phyloP scores from a whole-genome alignment of 2,797 vertebrate species.

The Scolopax rusticola region DNA sequence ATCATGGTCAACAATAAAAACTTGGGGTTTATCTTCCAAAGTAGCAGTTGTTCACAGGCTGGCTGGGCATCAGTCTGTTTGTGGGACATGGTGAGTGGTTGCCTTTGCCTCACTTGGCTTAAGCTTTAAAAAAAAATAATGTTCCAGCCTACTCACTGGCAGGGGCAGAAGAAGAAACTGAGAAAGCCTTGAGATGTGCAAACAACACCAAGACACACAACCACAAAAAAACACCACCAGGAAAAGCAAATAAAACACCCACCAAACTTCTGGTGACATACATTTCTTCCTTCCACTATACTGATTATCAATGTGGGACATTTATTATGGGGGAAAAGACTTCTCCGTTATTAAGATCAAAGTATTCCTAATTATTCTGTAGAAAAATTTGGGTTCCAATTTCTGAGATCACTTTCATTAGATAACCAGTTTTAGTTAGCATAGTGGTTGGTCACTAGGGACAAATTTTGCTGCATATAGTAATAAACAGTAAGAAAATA shows the following conservation, averaged over 20 bases:
- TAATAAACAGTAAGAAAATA: background rate
- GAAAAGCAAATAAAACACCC: background rate
- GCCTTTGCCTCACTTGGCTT: background rate
- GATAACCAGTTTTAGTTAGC: background rate
- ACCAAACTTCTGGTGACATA: background rate
- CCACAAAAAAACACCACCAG: background rate
- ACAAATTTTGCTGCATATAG: background rate
- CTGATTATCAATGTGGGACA: background rate
- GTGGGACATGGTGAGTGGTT: background rate
- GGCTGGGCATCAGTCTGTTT: background rate
- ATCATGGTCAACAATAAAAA: background rate
- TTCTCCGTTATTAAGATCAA: background rate
- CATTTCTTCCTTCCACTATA: background rate
- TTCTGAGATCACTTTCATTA: background rate
- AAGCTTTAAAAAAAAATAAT: background rate
- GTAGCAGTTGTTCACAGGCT: background rate
- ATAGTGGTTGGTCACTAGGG: background rate
- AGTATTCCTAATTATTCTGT: background rate
- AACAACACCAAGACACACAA: background rate
- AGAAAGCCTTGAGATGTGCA: no score
- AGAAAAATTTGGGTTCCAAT: background rate
- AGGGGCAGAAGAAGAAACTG: no score
- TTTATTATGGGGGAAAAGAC: background rate
- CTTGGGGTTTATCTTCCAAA: fast-evolving
- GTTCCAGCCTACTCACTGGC: no score